Conservation (phyloP, 2,888 invertebrate species). For the Noctua fimbriata region DNA sequence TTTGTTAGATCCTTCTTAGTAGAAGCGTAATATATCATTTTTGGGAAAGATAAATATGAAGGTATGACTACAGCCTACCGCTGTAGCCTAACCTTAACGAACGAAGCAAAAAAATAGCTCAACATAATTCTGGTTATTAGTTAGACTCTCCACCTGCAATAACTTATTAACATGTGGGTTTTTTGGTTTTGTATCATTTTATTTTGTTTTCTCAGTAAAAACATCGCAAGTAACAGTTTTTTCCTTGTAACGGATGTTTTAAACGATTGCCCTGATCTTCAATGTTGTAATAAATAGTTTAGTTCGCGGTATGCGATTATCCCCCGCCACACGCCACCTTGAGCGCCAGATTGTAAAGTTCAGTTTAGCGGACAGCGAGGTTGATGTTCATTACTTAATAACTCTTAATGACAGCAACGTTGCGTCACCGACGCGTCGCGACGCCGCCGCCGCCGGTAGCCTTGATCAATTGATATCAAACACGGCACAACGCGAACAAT, state of each 20-base stretch:
- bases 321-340: slow-evolving; percentile 1
- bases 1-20: background rate
- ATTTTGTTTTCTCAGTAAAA: background rate
- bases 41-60: background rate
- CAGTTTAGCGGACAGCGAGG: background rate
- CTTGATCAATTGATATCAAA: background rate
- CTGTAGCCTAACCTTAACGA: background rate
- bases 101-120: background rate
- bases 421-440: background rate
- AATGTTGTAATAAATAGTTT: background rate
- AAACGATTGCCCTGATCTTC: slow-evolving; percentile 1
- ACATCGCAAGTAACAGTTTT: background rate
- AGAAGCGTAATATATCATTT: background rate
- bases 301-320: slow-evolving; percentile 12
- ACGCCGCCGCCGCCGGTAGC: background rate
- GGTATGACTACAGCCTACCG: background rate
- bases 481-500: background rate
- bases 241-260: background rate
- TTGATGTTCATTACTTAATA: slow-evolving; percentile 2
- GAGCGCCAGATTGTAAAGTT: slow-evolving; percentile 6
- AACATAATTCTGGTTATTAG: background rate
- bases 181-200: background rate
- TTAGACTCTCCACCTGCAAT: background rate
- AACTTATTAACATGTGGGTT: background rate
- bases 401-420: slow-evolving; percentile 4